Evolutionary conservation across 2,888 invertebrate genomes (phyloP).

Genomic region (Cloeon dipterum): DNA sequence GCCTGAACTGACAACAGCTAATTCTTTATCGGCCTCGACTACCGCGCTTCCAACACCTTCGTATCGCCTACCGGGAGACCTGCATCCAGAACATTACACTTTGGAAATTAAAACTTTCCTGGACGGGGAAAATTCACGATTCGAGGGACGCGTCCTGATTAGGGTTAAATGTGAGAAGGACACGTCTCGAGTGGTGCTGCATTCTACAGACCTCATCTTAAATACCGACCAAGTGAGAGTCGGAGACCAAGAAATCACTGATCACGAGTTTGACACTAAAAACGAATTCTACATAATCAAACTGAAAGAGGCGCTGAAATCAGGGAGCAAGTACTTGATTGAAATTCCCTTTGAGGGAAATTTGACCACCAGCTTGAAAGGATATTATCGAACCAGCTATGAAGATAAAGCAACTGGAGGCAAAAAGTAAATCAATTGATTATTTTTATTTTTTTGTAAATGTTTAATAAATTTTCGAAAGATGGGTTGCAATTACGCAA

Average conservation of each 20-base stretch:
- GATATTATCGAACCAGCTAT: constrained; percentile 47
- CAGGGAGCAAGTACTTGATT: constrained; percentile 26
- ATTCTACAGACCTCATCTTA: constrained; percentile 35
- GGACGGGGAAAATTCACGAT: constrained; percentile 9
- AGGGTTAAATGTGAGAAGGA: constrained; percentile 18
- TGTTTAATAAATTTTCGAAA: no score
- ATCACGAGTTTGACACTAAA: constrained; percentile 22
- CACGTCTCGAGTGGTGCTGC: constrained; percentile 37
- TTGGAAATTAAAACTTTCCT: constrained; percentile 17
- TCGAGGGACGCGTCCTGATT: constrained; percentile 10
- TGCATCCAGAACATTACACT: constrained; percentile 27
- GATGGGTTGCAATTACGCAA: constrained; percentile 57
- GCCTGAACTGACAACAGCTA: no score
- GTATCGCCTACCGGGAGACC: constrained; percentile 29
- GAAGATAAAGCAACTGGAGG: constrained; percentile 24
- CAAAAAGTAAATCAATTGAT: not conserved
- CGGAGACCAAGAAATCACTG: constrained; percentile 9
- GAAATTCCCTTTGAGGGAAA: constrained; percentile 34
- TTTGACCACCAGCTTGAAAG: constrained; percentile 36
- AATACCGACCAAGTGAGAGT: constrained; percentile 15
- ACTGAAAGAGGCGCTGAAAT: constrained; percentile 21
- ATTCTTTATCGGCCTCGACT: no score
- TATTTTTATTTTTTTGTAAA: constrained; percentile 3
- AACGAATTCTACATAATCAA: constrained; percentile 36
- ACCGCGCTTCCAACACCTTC: no score